Conservation (phyloP, 2,888 invertebrate species). For the Neuroscelio doddi region DNA sequence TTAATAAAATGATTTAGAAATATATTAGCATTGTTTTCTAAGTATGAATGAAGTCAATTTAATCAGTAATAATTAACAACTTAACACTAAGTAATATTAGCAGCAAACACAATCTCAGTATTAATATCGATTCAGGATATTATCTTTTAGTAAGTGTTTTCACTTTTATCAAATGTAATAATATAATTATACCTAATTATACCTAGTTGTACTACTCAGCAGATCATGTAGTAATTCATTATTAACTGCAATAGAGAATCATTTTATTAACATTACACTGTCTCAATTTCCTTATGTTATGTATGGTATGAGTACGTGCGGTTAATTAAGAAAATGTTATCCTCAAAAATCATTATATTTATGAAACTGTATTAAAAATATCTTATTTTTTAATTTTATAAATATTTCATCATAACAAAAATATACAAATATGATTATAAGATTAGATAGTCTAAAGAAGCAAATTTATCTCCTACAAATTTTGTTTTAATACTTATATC, state of each 20-base stretch:
- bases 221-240: slow-evolving; percentile 11
- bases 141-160: slow-evolving; percentile 40
- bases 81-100: not conserved
- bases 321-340: not conserved
- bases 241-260: slow-evolving; percentile 1
- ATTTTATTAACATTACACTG: slow-evolving; percentile 1
- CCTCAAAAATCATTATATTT: not conserved
- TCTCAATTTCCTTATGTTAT: not conserved
- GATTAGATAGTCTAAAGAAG: no score
- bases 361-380: no score
- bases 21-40: no score
- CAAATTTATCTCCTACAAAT: no score
- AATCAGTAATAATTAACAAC: not conserved
- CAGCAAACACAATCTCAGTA: slow-evolving; percentile 7
- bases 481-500: no score
- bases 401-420: no score
- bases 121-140: slow-evolving; percentile 39
- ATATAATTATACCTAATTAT: slow-evolving; percentile 8
- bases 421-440: no score
- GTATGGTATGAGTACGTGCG: not conserved
- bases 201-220: slow-evolving; percentile 8
- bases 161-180: slow-evolving; percentile 5
- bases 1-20: no score
- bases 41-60: no score
- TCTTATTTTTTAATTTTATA: no score